Percentiles rank a stretch among this genome's conserved stretches.
These are phyloP conservation scores for Andrena chrysosceles DNA, from an alignment of 2,888 invertebrate species.

Conservation along the genomic window DNA sequence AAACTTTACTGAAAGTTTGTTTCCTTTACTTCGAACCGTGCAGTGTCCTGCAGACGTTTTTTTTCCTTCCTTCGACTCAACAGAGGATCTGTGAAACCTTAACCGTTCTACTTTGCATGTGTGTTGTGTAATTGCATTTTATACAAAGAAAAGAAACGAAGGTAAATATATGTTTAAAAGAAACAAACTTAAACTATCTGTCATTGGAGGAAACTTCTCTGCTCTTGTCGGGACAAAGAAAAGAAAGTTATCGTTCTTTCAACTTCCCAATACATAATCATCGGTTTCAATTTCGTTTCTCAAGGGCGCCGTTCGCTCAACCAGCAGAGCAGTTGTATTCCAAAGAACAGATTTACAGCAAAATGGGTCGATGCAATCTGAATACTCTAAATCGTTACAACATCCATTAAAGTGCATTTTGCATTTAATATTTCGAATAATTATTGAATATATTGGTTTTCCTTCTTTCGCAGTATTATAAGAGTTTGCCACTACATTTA, in stretches of 20 bases:
- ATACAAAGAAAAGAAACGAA: conserved; percentile 75
- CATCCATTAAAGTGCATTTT: conserved; percentile 79
- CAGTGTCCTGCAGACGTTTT: conserved; percentile 50
- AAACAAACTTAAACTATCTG: conserved; percentile 76
- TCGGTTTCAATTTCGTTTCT: background rate
- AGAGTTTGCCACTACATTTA: conserved; percentile 79
- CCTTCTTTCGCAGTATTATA: conserved; percentile 80
- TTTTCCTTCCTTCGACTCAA: conserved; percentile 51
- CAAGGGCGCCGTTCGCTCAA: conserved; percentile 6
- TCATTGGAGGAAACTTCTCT: conserved; percentile 72
- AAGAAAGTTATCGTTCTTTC: conserved; percentile 14
- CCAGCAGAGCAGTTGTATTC: conserved; percentile 64
- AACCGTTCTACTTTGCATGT: conserved; percentile 72
- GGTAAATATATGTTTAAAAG: conserved; percentile 68
- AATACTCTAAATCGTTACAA: conserved; percentile 79
- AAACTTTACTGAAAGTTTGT: conserved; percentile 65
- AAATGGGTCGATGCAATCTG: conserved; percentile 77
- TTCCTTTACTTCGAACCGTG: conserved; percentile 61
- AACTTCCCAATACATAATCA: conserved; percentile 14
- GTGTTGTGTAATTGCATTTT: conserved; percentile 75
- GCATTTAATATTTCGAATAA: conserved; percentile 81
- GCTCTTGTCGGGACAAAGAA: conserved; percentile 44
- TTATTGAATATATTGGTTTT: conserved; percentile 79
- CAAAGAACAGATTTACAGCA: conserved; percentile 76
- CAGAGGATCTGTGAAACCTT: conserved; percentile 71